Evolutionary conservation across 2,888 invertebrate genomes (phyloP).

Genomic region (Buathra laborator): DNA sequence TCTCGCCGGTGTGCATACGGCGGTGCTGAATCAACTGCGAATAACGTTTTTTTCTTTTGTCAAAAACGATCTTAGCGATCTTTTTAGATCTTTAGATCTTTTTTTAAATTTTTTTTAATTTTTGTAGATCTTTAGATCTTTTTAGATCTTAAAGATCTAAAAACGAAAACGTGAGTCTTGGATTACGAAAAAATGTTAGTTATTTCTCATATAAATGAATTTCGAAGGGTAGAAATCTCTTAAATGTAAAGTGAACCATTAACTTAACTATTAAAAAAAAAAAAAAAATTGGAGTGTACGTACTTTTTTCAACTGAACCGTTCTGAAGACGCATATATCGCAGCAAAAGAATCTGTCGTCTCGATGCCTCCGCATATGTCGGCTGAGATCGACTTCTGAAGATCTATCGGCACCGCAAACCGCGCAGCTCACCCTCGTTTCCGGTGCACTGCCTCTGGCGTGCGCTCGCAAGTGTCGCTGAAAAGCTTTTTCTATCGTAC

Average conservation of each 20-base stretch:
- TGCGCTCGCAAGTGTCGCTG: constrained; percentile 86
- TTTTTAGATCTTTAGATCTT: no score
- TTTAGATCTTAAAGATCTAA: no score
- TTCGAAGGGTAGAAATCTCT: no score
- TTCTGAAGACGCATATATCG: constrained; percentile 87
- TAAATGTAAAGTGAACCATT: no score
- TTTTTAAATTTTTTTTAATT: no score
- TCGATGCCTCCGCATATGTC: constrained; percentile 86
- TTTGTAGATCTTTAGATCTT: no score
- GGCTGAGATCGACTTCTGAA: constrained; percentile 85
- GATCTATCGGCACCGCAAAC: constrained; percentile 87
- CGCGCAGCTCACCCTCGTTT: constrained; percentile 86
- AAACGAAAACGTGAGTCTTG: no score
- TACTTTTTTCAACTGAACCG: constrained; percentile 87
- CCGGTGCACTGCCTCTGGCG: constrained; percentile 83
- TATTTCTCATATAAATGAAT: no score
- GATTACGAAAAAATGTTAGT: no score
- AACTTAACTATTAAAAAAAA: no score
- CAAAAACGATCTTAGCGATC: background rate
- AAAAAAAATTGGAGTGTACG: background rate
- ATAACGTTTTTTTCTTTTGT: constrained; percentile 3
- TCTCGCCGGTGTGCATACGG: constrained; percentile 87
- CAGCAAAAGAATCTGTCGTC: constrained; percentile 86
- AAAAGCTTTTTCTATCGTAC: constrained; percentile 87
- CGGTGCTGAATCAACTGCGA: constrained; percentile 86